Conservation (phyloP, 2,888 invertebrate species). For the Dendrolimus houi region DNA sequence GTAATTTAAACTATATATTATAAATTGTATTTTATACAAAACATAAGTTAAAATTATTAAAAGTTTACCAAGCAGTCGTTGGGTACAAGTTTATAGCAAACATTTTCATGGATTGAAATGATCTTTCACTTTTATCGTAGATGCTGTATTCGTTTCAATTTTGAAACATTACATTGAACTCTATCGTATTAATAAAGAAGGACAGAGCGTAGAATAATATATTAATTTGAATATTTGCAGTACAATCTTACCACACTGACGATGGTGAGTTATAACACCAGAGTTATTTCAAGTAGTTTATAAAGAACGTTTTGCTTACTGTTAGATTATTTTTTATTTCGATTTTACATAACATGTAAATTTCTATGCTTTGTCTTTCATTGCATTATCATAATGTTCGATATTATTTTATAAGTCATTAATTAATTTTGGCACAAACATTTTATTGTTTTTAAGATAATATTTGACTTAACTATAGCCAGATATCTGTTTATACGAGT, state of each 20-base stretch:
- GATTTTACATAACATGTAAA: constrained; percentile 6
- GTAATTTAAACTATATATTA: too few relatives aligned
- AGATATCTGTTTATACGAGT: too few relatives aligned
- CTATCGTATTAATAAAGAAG: constrained; percentile 9
- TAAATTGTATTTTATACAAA: too few relatives aligned
- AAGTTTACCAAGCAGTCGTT: too few relatives aligned
- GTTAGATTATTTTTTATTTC: constrained; percentile 1
- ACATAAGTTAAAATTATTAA: too few relatives aligned
- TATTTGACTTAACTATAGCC: too few relatives aligned
- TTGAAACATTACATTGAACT: neutral
- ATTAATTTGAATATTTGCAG: constrained; percentile 20
- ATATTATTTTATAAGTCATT: neutral
- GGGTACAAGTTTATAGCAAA: too few relatives aligned
- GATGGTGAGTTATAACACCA: constrained; percentile 26
- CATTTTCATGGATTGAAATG: too few relatives aligned
- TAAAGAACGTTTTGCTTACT: neutral
- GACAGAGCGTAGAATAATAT: constrained; percentile 22
- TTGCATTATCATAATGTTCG: constrained; percentile 12
- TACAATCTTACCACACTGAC: constrained; percentile 27
- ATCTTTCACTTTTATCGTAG: too few relatives aligned
- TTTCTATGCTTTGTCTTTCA: constrained; percentile 43
- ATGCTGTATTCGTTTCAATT: neutral
- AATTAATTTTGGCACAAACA: neutral
- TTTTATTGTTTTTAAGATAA: neutral
- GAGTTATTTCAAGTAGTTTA: neutral